phyloP scores from a whole-genome alignment of 2,113 vertebrate species.

The Cynopterus brachyotis region DNA sequence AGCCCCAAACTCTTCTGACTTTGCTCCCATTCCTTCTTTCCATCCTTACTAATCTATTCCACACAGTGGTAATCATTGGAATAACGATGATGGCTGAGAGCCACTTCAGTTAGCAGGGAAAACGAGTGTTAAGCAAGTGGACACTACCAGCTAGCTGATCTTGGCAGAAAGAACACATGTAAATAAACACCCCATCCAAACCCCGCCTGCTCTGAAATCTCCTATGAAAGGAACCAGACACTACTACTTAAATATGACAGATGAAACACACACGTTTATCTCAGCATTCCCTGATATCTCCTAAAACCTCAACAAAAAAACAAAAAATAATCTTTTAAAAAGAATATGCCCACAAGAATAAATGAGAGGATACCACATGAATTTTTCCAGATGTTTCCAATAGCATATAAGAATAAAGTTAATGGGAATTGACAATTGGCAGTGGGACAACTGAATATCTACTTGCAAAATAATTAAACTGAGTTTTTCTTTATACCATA shows the following conservation, averaged over 20 bases:
- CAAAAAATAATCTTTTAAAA: not conserved
- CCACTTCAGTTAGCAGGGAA: not conserved
- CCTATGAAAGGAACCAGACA: not conserved
- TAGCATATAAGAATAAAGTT: not conserved
- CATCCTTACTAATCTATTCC: not conserved
- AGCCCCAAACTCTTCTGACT: not conserved
- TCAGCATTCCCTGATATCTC: not conserved
- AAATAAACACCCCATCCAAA: not conserved
- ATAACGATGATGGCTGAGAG: not conserved
- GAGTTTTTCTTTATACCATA: not conserved
- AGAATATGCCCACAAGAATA: not conserved
- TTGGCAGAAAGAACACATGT: not conserved
- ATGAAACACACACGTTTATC: not conserved
- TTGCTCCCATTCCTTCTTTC: not conserved
- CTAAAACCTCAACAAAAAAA: not conserved
- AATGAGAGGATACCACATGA: not conserved
- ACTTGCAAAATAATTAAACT: not conserved
- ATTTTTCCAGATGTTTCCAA: not conserved
- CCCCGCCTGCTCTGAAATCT: not conserved
- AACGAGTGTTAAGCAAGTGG: not conserved
- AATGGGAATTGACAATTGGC: not conserved
- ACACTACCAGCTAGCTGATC: not conserved
- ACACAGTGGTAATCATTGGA: not conserved
- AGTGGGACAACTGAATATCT: not conserved
- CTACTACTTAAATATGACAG: not conserved